Percentiles rank a stretch among this genome's conserved stretches.
Evolutionary conservation across 2,797 vertebrate species (phyloP).

Genomic region (Anas acuta): DNA sequence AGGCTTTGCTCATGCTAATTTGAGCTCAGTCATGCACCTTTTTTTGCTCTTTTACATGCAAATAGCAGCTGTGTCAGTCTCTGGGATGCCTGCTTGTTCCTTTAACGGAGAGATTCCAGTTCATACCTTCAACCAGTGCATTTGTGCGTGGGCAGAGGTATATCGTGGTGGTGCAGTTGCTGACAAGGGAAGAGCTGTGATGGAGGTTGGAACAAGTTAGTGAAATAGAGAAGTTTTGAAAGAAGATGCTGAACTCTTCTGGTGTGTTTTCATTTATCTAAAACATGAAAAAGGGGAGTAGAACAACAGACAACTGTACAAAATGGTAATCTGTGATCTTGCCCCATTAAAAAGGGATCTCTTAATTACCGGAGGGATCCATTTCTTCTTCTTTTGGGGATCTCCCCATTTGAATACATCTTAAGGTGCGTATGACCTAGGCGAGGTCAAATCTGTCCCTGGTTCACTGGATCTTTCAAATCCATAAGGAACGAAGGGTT

Average conservation of each 20-base stretch:
- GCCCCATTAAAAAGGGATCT: background rate
- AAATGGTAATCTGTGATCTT: background rate
- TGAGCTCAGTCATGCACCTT: slow-evolving; percentile 66
- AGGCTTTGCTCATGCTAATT: slow-evolving; percentile 69
- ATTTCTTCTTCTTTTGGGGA: background rate
- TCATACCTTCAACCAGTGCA: slow-evolving; percentile 53
- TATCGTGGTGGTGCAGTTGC: background rate
- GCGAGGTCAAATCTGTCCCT: background rate
- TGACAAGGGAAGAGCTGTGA: slow-evolving; percentile 56
- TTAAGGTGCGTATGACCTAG: background rate
- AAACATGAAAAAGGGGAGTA: background rate
- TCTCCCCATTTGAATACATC: background rate
- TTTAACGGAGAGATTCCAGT: slow-evolving; percentile 54
- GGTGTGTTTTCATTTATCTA: slow-evolving; percentile 26
- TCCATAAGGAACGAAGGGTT: background rate
- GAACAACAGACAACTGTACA: background rate
- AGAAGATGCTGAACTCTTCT: slow-evolving; percentile 3
- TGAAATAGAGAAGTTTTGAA: slow-evolving; percentile 32
- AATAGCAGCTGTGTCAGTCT: slow-evolving; percentile 69
- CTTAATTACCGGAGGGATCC: background rate
- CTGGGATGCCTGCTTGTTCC: slow-evolving; percentile 63
- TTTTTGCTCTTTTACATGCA: slow-evolving; percentile 69
- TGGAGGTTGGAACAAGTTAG: slow-evolving; percentile 47
- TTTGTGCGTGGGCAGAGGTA: slow-evolving; percentile 52
- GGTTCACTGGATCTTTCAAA: background rate